A percentile compares a stretch with the other conserved stretches of the same genome.
phyloP scores from a whole-genome alignment of 2,888 invertebrate species.

The Nasonia oneida region DNA sequence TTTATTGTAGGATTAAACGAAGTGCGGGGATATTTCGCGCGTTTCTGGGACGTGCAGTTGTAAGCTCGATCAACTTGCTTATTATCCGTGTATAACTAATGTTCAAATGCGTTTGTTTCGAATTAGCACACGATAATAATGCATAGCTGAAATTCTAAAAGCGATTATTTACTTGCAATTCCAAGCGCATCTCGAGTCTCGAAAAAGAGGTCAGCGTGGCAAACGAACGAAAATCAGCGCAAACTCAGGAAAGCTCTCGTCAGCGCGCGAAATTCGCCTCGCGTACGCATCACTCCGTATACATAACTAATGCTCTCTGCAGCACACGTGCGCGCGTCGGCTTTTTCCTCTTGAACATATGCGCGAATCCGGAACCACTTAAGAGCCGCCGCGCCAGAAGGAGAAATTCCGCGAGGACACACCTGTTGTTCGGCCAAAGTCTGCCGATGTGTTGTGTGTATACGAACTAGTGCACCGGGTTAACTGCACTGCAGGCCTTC shows the following conservation, averaged over 20 bases:
- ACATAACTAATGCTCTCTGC: slow-evolving; percentile 29
- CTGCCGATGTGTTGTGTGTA: background rate
- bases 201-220: background rate
- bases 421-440: slow-evolving; percentile 25
- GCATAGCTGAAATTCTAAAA: no score
- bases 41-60: no score
- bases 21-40: background rate
- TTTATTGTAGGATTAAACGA: background rate
- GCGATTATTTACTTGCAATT: no score
- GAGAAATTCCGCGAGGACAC: slow-evolving; percentile 41
- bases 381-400: slow-evolving; percentile 8
- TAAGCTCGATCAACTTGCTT: no score
- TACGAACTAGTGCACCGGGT: slow-evolving; percentile 55
- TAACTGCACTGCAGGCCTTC: slow-evolving; percentile 11
- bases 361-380: background rate
- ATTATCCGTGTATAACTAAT: no score
- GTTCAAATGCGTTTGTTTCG: no score
- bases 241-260: no score
- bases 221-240: background rate
- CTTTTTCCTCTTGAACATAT: slow-evolving; percentile 10
- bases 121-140: no score
- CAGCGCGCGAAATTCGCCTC: background rate
- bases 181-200: no score
- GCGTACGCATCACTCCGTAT: background rate
- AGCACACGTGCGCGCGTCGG: background rate